Base-by-base conservation (phyloP, 2,797 vertebrate species). In the Cossypha caffra region DNA sequence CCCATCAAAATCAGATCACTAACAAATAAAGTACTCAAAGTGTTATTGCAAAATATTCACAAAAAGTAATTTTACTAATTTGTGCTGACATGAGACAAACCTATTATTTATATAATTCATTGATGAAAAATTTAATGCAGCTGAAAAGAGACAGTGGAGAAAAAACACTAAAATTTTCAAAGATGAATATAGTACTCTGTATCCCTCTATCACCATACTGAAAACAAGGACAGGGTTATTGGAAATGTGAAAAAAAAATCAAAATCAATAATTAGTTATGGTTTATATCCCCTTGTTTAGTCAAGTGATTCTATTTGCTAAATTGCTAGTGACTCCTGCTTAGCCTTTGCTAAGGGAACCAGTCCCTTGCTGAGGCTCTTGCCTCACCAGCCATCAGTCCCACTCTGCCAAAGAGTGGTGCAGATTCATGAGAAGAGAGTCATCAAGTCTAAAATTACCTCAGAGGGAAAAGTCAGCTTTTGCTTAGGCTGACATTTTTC, bases 361-460 rank as follows among this genome's bases (percentile, higher is more conserved):
- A 83, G 24, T 38, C 28, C 38, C 42, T 78, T 72, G 59, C 38
- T 71, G 50, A 88, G 48, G 29, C 14, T 8, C 13, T 55, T 63
- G 29, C 31, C 58, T 35, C 16, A 47, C 9, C 0, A 3, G 7
- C 16, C 1, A 0, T 40, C 38, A 61, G 38, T 14, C 16, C 8
- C 2, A 0, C 31, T 76, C 54, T 79, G 8, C 50, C 16, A 0
- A 0, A 37, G 25, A 35, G 23, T 1, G 0, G 9, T 48, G 28
- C 1, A 14, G 16, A 10, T 54, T 48, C 3, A 0, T 25, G n/a
- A 86, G 29, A 28, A 0, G 7, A 77, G 4, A 54, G 23, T 10
- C 0, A 0, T 54, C 2, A 1, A 52, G 18, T 37, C 16, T 35
- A 31, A 58, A 82, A 58, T 67, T 5, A 37, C 13, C 68, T 59